Base-by-base conservation (phyloP, 2,888 invertebrate species). In the Clitarchus hookeri region DNA sequence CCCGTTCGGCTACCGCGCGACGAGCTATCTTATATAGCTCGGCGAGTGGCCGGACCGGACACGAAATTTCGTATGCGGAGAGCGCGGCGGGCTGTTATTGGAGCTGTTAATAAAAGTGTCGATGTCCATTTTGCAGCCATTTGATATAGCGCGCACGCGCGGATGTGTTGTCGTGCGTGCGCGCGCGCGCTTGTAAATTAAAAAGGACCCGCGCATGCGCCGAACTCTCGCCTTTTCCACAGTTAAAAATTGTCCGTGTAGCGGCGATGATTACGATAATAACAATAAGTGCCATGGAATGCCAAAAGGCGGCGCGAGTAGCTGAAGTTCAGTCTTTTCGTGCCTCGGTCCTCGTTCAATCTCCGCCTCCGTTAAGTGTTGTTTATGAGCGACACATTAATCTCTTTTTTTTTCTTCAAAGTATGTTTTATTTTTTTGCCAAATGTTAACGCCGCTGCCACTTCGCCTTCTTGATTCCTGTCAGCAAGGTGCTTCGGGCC, bases 111-210 rank as follows among this genome's bases (percentile, higher is more conserved):
- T 65, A 65, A 65, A n/a, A 65, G 65, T 65, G 65, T 65, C 8
- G 23, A 23, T 11, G 65, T 65, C 65, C 65, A 65, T 65, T 65
- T 65, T 65, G 16, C 65, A n/a, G 65, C 65, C 65, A 65, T 65
- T 65, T 65, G 65, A 65, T 65, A 65, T 19, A 65, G 65, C 65
- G 65, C 65, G 65, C 65, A 65, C 65, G 65, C 65, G 65, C 65
- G 65, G 16, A 23, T 65, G 65, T 65, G 65, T 23, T 65, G 11
- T 6, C 65, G 19, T 65, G 65, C 16, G 65, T 23, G 16, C 65
- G 16, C 65, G 65, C 53, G 53, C 8, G 53, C n/a, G 0, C 8
- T 23, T 23, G 16, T 19, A 65, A 65, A 65, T 12, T 65, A 65
- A 65, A 65, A 53, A 65, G 8, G 3, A n/a, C n/a, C 16, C 16